phyloP scores from a whole-genome alignment of 2,797 vertebrate species.

The Sebastes cheni region DNA sequence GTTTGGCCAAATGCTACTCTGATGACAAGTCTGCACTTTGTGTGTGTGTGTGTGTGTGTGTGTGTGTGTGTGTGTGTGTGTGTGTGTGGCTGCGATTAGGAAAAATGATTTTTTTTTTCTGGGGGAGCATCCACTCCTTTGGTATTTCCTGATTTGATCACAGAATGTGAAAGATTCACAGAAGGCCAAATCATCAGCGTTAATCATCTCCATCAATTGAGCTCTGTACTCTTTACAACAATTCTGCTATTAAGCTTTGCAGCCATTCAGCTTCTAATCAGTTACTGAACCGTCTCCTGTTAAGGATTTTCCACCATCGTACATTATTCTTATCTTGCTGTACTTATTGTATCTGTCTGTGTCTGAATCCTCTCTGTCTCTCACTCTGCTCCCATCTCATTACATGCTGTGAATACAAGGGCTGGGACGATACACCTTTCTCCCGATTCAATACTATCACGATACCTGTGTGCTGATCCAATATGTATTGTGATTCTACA shows the following conservation, averaged over 20 bases:
- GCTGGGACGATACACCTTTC: too few relatives aligned
- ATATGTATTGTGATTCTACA: too few relatives aligned
- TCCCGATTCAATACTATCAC: too few relatives aligned
- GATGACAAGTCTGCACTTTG: constrained; percentile 39
- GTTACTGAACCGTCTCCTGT: constrained; percentile 20
- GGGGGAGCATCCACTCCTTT: constrained; percentile 26
- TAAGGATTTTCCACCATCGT: constrained; percentile 30
- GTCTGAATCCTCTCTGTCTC: constrained; percentile 25
- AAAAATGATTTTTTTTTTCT: constrained; percentile 22
- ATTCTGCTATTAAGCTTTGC: constrained; percentile 11
- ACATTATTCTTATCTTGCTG: constrained; percentile 39
- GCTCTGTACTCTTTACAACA: constrained; percentile 11
- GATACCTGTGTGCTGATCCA: too few relatives aligned
- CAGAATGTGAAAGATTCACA: constrained; percentile 32
- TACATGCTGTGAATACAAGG: background rate
- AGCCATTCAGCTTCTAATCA: constrained; percentile 13
- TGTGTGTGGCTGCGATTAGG: constrained; percentile 4
- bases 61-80: background rate
- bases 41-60: background rate
- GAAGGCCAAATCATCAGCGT: constrained; percentile 23
- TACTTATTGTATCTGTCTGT: constrained; percentile 10
- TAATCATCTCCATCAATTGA: constrained; percentile 34
- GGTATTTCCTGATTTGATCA: constrained; percentile 57
- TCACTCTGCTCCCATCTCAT: constrained; percentile 33
- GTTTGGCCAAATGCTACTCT: constrained; percentile 44